phyloP scores from a whole-genome alignment of 2,888 invertebrate species.

The Acronicta aceris region DNA sequence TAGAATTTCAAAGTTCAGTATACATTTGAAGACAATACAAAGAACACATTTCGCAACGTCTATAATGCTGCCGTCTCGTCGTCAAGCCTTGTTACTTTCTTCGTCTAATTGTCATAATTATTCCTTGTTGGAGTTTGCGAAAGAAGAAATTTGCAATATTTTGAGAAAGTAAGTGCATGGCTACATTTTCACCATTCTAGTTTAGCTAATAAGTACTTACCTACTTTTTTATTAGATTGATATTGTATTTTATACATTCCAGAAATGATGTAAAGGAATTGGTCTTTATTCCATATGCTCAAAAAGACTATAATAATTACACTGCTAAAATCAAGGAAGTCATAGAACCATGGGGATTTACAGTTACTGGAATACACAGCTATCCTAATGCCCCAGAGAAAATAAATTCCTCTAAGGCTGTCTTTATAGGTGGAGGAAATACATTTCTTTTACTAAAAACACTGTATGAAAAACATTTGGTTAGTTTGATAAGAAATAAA shows the following conservation, averaged over 20 bases:
- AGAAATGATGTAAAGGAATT: conserved; percentile 91
- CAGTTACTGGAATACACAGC: conserved; percentile 91
- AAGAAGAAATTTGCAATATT: conserved; percentile 90
- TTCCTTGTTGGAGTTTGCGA: conserved; percentile 91
- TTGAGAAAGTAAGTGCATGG: conserved; percentile 87
- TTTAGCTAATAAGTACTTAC: too few species aligned
- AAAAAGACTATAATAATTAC: conserved; percentile 91
- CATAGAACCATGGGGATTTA: conserved; percentile 91
- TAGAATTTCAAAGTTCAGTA: conserved; percentile 11
- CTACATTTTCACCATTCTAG: not conserved
- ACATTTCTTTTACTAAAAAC: conserved; percentile 93
- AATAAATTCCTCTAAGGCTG: conserved; percentile 90
- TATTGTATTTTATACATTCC: conserved; percentile 59
- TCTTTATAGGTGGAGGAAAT: conserved; percentile 95
- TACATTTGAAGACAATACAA: conserved; percentile 18
- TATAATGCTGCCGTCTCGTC: conserved; percentile 53
- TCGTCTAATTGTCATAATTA: conserved; percentile 92
- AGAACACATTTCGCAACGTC: conserved; percentile 10
- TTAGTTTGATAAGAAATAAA: conserved; percentile 90
- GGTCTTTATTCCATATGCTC: conserved; percentile 93
- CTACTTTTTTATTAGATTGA: not conserved
- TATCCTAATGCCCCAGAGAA: conserved; percentile 88
- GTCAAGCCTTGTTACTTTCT: conserved; percentile 91
- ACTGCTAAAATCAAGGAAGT: conserved; percentile 89
- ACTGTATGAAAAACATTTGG: conserved; percentile 91